Evolutionary conservation across 2,797 vertebrate genomes (phyloP).

Genomic region (Sibirionetta formosa): DNA sequence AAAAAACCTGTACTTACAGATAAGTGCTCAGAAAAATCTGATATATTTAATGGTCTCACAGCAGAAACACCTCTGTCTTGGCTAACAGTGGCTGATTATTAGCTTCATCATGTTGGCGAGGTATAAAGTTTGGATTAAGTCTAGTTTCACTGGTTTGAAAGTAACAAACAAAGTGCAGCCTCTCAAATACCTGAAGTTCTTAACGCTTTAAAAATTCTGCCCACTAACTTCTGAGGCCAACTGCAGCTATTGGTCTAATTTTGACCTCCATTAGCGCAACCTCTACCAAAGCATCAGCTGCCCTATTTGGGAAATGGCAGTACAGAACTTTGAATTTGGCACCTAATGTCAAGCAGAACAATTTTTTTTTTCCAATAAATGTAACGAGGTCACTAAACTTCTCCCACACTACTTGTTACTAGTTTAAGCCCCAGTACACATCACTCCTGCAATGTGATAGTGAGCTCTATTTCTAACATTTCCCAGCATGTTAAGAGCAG

Average conservation of each 20-base stretch:
- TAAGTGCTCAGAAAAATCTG: neutral
- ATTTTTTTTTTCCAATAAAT: neutral
- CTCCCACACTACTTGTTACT: fast-evolving
- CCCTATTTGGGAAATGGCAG: neutral
- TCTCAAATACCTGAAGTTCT: neutral
- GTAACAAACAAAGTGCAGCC: neutral
- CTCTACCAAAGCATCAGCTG: neutral
- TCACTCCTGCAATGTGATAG: neutral
- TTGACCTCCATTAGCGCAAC: neutral
- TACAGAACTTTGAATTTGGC: neutral
- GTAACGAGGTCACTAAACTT: neutral
- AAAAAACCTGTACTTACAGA: neutral
- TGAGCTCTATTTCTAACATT: neutral
- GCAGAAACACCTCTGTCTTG: neutral
- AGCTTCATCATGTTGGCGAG: neutral
- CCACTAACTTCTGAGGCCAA: neutral
- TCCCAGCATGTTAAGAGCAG: neutral
- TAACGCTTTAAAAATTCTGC: fast-evolving
- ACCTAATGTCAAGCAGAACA: neutral
- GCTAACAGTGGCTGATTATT: neutral
- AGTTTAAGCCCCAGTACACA: neutral
- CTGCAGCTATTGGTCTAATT: neutral
- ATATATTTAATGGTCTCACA: neutral
- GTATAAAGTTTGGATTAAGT: neutral
- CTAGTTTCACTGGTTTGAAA: neutral